These are phyloP conservation scores for Scaptomyza montana DNA, from an alignment of 1,140 invertebrate genomes.

Conservation along the genomic window DNA sequence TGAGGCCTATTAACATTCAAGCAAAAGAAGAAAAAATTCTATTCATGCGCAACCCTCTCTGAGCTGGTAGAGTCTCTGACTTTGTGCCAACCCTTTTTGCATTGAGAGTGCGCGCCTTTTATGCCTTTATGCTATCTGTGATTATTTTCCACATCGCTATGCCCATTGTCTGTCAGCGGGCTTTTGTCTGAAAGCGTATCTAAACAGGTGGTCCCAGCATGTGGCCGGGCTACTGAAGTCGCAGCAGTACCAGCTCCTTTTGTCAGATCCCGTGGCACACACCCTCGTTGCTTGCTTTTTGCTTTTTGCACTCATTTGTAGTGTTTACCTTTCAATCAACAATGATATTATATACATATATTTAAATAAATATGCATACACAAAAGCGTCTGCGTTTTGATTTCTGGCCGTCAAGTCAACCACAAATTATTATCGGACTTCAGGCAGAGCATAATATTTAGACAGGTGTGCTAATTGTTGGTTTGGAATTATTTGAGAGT, in stretches of 20 bases:
- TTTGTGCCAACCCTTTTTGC: slow-evolving; percentile 44
- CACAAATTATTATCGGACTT: slow-evolving; percentile 56
- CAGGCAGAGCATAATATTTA: slow-evolving; percentile 25
- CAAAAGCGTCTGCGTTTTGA: slow-evolving; percentile 31
- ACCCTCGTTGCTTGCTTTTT: slow-evolving; percentile 4
- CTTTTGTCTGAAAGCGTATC: slow-evolving; percentile 67
- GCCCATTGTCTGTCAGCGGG: slow-evolving; percentile 63
- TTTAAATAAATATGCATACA: slow-evolving; percentile 46
- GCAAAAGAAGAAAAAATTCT: slow-evolving; percentile 59
- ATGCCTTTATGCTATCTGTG: slow-evolving; percentile 78
- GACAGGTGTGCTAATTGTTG: slow-evolving; percentile 49
- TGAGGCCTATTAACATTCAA: slow-evolving; percentile 76
- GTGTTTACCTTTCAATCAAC: slow-evolving; percentile 79
- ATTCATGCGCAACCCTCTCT: slow-evolving; percentile 55
- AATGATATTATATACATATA: slow-evolving; percentile 54
- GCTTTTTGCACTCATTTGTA: slow-evolving; percentile 27
- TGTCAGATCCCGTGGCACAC: slow-evolving; percentile 21
- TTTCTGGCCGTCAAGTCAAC: slow-evolving; percentile 63
- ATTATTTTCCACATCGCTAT: slow-evolving; percentile 81
- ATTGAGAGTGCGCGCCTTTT: slow-evolving; percentile 44
- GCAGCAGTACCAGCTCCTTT: slow-evolving; percentile 35
- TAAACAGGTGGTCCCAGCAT: slow-evolving; percentile 81
- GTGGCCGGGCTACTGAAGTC: slow-evolving; percentile 52
- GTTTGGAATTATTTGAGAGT: background rate
- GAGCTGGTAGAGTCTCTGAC: slow-evolving; percentile 14